Evolutionary conservation across 2,113 vertebrate genomes (phyloP), one percentile per base, ranked within the genome.

Genomic region (Pipa parva): DNA sequence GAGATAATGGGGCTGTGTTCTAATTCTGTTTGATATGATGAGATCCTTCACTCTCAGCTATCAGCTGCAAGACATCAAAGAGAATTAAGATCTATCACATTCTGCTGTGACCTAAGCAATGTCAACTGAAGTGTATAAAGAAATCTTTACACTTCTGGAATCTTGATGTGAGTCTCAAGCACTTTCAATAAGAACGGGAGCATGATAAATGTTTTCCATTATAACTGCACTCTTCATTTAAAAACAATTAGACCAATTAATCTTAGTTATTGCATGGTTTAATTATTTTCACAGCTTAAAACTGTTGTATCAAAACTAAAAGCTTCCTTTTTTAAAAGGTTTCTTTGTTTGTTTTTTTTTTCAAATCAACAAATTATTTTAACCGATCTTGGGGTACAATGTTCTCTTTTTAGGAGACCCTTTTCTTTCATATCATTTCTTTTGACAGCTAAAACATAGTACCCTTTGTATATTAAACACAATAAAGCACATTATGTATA

Each of bases 11-110:
- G 33, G 36, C 66, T 70, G 57, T 70, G 57, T 61, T 60, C 28
- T 54, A 61, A 61, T 70, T 70, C 66, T 70, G 66, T 70, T 70
- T 70, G 66, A 70, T 60, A 70, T 61, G 25, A 61, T 20, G 48
- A 45, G 58, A 61, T 70, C 66, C 46, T 61, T 70, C 13, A 52
- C 45, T 70, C 58, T 51, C 33, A 61, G 49, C 57, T 70, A 70
- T 70, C 57, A 61, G 58, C 58, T 54, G 66, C 18, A 52, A 54
- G 33, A 70, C 66, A 70, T 70, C 66, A 70, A 70, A 70, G 57
- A 54, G 58, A 70, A 61, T 61, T 60, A 60, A 70, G 57, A 70
- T 70, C 48, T 70, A 61, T 69, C 57, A 48, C 56, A 52, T 60
- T 69, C 18, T 39, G 42, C 50, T 60, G 42, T 67, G 65, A 68